phyloP scores from a whole-genome alignment of 2,888 invertebrate species.

The Drosophila falleni region DNA sequence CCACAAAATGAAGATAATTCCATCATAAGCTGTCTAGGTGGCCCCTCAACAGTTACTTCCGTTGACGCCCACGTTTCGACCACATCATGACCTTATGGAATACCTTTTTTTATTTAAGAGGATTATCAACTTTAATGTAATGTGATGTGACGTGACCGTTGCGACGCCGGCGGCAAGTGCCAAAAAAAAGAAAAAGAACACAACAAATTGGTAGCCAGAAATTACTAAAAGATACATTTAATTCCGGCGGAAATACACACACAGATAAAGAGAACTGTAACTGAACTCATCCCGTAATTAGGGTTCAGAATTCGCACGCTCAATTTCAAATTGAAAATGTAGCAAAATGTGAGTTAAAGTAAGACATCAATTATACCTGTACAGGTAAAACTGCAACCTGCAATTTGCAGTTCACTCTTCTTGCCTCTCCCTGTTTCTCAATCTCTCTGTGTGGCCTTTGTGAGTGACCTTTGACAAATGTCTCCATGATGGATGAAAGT shows the following conservation, averaged over 20 bases:
- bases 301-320: slow-evolving; percentile 80
- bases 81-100: slow-evolving; percentile 4
- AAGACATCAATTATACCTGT: slow-evolving; percentile 69
- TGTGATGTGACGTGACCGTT: slow-evolving; percentile 65
- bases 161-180: slow-evolving; percentile 63
- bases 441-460: slow-evolving; percentile 65
- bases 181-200: slow-evolving; percentile 35
- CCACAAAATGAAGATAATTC: slow-evolving; percentile 34
- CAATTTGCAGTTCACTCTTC: slow-evolving; percentile 21
- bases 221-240: slow-evolving; percentile 50
- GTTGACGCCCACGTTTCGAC: slow-evolving; percentile 64
- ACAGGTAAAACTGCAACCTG: slow-evolving; percentile 56
- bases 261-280: not conserved
- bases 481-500: slow-evolving; percentile 60
- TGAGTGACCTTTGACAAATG: slow-evolving; percentile 75
- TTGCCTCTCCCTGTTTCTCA: not conserved
- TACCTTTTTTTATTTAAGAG: slow-evolving; percentile 48
- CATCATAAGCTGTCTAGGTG: slow-evolving; percentile 44
- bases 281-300: slow-evolving; percentile 70
- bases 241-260: slow-evolving; percentile 76
- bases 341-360: slow-evolving; percentile 53
- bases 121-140: slow-evolving; percentile 61
- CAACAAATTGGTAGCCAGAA: slow-evolving; percentile 26
- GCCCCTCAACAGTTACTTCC: slow-evolving; percentile 60
- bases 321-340: slow-evolving; percentile 79